Base-by-base conservation (phyloP, 2,888 invertebrate species). In the Fabriciana adippe region DNA sequence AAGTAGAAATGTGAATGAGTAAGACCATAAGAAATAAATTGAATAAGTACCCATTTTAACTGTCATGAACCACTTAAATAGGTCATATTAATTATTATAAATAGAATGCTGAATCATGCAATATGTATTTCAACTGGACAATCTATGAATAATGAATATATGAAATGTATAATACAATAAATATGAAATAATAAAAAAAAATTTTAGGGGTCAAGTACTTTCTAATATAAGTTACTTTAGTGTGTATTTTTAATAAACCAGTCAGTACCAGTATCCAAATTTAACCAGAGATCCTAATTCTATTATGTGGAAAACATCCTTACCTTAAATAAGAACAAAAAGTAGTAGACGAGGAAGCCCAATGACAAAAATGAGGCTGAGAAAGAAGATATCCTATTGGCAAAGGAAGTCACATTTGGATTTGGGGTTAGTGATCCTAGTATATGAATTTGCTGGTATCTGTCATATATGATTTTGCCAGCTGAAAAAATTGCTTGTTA, bases 291-390 rank as follows among this genome's bases (percentile, higher is more conserved):
- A n/a, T 61, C 16, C 8, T 8, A 1, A 51, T 18, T 35, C 0
- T 51, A 41, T 15, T 16, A 61, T 61, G 18, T 61, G 53, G 53
- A 6, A 51, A 6, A 51, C 65, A 61, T 57, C 73, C 86, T 90
- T 85, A 92, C 92, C 92, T 92, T 90, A 78, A 89, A 89, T 72
- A 90, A 76, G 79, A 89, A 90, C 74, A 92, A 79, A 79, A 88
- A 84, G 75, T 89, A 82, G 79, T 90, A 90, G 72, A 86, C 82
- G 74, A 96, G 93, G 93, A 96, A 96, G 86, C 96, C 96, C 91
- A 96, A 70, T 72, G 83, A 87, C 76, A 91, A 78, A 72, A 90
- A 84, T 77, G 84, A 84, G 72, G 89, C 92, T 64, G 89, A 90
- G 77, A 86, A 82, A 75, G 89, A 86, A 83, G 92, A 88, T 73